Evolutionary conservation across 2,888 invertebrate species (phyloP), one percentile per base, ranked within the genome.

Genomic region (Crocallis elinguaria): DNA sequence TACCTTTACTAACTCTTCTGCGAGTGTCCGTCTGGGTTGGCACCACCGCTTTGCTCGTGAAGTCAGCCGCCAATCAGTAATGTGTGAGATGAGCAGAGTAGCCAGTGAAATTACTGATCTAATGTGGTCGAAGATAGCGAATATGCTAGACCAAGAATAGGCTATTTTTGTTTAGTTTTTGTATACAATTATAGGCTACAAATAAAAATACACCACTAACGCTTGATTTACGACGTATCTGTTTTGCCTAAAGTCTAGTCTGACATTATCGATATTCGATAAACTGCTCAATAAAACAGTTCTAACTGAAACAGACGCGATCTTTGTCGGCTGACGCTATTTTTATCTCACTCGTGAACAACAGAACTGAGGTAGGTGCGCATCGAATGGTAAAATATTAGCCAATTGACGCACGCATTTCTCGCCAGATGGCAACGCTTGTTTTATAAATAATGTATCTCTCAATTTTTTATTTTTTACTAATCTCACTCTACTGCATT

Each of bases 191-290:
- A n/a, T n/a, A n/a, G n/a, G n/a, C n/a, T n/a, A n/a, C n/a, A n/a
- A n/a, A n/a, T n/a, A n/a, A n/a, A 19, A 19, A 49, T 43, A 11
- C 14, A 37, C 19, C n/a, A n/a, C n/a, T n/a, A n/a, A n/a, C n/a
- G n/a, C n/a, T n/a, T 35, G 45, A 52, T 52, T 52, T 29, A 52
- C 35, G 52, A 52, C 46, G 19, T 43, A 54, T 54, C 48, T 54
- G 38, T 43, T 54, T 38, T 44, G 43, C 21, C 29, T 2, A 25
- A 29, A 36, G 8, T 29, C 35, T 29, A 27, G 25, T 21, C 35
- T n/a, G 27, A 30, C 17, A 45, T 48, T 38, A 39, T 42, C 43
- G 38, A 32, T 38, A 48, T 33, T 42, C 46, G 46, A 52, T 49
- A 27, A 43, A 49, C 19, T 17, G 25, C 25, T 38, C 37, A 49